phyloP scores from a whole-genome alignment of 2,888 invertebrate species.

The Pyrgus malvae region DNA sequence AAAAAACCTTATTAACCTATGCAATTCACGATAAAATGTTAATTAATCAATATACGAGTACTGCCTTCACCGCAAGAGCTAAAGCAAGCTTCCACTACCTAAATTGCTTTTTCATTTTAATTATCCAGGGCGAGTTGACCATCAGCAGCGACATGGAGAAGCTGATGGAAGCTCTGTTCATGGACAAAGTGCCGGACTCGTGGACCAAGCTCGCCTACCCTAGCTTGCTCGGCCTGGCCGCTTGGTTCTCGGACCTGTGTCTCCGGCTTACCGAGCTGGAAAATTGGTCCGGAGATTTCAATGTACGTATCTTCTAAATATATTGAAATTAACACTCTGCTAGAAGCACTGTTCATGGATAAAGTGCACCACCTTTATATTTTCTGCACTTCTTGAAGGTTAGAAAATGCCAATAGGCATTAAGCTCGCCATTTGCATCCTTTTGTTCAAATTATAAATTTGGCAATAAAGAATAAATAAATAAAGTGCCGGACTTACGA shows the following conservation, averaged over 20 bases:
- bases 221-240: slow-evolving; percentile 89
- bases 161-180: slow-evolving; percentile 91
- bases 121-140: slow-evolving; percentile 91
- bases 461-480: too few relatives aligned
- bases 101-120: neutral
- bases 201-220: slow-evolving; percentile 96
- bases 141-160: slow-evolving; percentile 96
- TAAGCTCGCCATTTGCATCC: too few relatives aligned
- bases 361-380: neutral
- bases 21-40: too few relatives aligned
- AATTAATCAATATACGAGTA: too few relatives aligned
- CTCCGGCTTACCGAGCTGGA: slow-evolving; percentile 90
- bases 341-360: too few relatives aligned
- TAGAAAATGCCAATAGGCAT: too few relatives aligned
- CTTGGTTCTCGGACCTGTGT: slow-evolving; percentile 94
- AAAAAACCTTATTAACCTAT: too few relatives aligned
- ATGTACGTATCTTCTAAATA: slow-evolving; percentile 74
- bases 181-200: slow-evolving; percentile 93
- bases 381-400: neutral
- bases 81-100: too few relatives aligned
- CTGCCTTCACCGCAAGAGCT: too few relatives aligned
- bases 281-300: slow-evolving; percentile 94
- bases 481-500: too few relatives aligned
- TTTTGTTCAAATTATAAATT: too few relatives aligned
- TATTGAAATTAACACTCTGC: too few relatives aligned